Evolutionary conservation across 1,140 invertebrate genomes (phyloP).

Genomic region (Brachionus plicatilis): DNA sequence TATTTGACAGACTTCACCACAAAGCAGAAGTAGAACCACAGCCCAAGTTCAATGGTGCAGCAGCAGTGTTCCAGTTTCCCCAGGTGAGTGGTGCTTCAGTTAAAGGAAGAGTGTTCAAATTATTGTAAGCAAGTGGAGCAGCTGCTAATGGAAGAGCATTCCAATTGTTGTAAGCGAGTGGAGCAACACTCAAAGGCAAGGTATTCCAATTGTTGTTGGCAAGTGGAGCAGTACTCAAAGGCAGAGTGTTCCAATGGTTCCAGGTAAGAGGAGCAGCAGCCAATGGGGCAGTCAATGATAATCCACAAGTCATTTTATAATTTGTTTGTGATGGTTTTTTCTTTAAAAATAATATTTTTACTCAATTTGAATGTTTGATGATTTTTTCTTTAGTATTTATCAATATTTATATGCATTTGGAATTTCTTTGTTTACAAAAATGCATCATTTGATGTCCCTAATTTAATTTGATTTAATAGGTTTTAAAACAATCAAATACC

Average conservation of each 20-base stretch:
- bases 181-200: neutral
- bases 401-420: neutral
- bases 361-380: neutral
- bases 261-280: neutral
- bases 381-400: neutral
- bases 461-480: no score
- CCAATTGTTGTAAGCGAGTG: neutral
- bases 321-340: neutral
- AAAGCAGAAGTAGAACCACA: neutral
- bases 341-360: no score
- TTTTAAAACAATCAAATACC: neutral
- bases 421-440: neutral
- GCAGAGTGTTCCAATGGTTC: neutral
- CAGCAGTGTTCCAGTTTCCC: no score
- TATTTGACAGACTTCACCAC: neutral
- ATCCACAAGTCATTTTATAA: neutral
- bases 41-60: neutral
- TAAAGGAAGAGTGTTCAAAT: neutral
- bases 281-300: neutral
- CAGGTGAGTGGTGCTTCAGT: neutral
- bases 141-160: neutral
- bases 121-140: neutral
- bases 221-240: neutral
- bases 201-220: neutral
- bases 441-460: neutral